Base-by-base conservation (phyloP, 2,113 vertebrate genomes). In the Pachycephala philippinensis region DNA sequence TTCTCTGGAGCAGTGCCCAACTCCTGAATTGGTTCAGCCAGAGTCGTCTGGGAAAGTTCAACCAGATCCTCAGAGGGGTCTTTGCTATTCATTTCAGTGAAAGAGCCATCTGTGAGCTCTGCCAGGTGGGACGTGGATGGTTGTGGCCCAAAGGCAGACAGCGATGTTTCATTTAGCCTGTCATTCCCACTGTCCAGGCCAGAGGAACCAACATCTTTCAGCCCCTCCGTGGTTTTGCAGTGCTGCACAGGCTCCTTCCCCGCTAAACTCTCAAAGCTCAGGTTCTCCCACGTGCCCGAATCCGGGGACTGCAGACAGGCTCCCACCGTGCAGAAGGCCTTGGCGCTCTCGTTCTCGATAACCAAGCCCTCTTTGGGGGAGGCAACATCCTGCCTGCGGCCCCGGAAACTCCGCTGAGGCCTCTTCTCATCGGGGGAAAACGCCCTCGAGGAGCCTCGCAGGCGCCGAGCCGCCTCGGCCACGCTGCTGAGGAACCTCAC, bases 401-500 rank as follows among this genome's bases (percentile, higher is more conserved):
- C 59, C 33, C 37, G 96, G 30, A 96, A 98, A 20, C 97, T 98
- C 72, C 94, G 93, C 89, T 98, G 74, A 14, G 97, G 96, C 37
- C 95, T 94, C 40, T 89, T 96, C 37, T 99, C 98, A 33, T 98
- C 98, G 37, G 97, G 98, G 56, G 98, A 98, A 70, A 98, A 99
- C 0, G 98, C 98, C 70, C 96, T 98, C 0, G 99, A 98, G 28
- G 98, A 98, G 50, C 98, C 98, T 63, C 98, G 97, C 98, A 98
- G 99, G 71, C 98, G 99, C 88, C 98, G 97, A n/a, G 98, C 99
- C 8, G 98, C 98, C 88, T 98, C 98, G 1, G 98, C 98, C 93
- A 99, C 64, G 5, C 96, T 99, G 96, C 91, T 99, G 22, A 99
- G 98, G 97, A 99, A 99, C 79, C 97, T 98, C 81, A 99, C 97